These are phyloP conservation scores for Pseudochirops cupreus DNA, from an alignment of 2,797 vertebrate genomes.

Conservation along the genomic window DNA sequence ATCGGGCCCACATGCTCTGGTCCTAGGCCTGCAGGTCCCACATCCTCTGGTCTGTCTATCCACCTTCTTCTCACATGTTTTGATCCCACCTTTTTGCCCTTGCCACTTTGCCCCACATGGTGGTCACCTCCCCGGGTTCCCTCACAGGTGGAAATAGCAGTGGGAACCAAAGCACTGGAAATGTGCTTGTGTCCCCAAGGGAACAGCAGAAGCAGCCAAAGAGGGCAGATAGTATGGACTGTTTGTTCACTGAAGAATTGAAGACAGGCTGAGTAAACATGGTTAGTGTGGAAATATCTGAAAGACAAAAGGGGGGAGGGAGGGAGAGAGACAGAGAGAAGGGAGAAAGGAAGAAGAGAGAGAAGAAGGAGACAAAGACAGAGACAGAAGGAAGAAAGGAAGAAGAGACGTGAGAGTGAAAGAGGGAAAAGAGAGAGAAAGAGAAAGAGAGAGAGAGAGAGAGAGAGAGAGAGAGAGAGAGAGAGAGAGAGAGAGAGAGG, in stretches of 20 bases:
- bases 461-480: accelerated
- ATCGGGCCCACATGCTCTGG: background rate
- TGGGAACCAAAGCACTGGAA: background rate
- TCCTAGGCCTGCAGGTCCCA: background rate
- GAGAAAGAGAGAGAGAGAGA: background rate
- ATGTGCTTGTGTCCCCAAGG: background rate
- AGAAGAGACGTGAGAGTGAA: background rate
- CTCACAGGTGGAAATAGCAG: background rate
- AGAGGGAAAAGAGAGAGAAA: background rate
- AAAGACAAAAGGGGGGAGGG: background rate
- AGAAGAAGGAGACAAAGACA: background rate
- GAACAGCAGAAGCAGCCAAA: background rate
- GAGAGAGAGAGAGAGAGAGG: background rate
- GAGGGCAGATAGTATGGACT: background rate
- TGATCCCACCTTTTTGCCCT: background rate
- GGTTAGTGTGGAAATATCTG: background rate
- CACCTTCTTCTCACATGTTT: background rate
- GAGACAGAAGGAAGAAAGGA: background rate
- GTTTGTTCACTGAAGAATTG: background rate
- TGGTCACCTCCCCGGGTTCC: background rate
- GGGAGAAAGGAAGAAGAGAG: background rate
- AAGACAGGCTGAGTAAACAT: conserved; percentile 5
- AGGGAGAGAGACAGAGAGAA: background rate
- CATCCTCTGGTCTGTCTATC: background rate
- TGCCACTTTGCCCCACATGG: background rate